Evolutionary conservation across 2,888 invertebrate genomes (phyloP).

Genomic region (Tetragonisca angustula): DNA sequence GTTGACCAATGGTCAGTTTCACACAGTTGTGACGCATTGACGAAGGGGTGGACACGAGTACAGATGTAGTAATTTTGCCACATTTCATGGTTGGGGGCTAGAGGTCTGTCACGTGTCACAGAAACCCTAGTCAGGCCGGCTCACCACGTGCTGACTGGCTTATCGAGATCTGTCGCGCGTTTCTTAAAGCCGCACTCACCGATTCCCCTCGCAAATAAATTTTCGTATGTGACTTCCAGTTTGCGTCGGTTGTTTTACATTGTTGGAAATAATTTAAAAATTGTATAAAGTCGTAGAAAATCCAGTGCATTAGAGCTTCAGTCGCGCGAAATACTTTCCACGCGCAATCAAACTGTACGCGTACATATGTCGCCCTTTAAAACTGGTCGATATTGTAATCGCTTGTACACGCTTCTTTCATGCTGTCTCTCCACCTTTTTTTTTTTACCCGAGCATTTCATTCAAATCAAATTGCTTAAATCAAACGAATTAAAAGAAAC

Average conservation of each 20-base stretch:
- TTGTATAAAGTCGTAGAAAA: neutral
- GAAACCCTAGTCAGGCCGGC: slow-evolving; percentile 27
- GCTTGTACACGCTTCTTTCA: neutral
- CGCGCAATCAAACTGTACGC: slow-evolving; percentile 26
- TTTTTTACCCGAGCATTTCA: too few relatives aligned
- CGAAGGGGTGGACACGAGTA: slow-evolving; percentile 13
- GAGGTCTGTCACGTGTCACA: slow-evolving; percentile 61
- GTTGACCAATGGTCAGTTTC: slow-evolving; percentile 65
- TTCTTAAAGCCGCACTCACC: slow-evolving; percentile 9
- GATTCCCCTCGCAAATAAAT: neutral
- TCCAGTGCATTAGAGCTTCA: neutral
- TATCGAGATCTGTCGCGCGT: slow-evolving; percentile 7
- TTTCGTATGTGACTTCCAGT: neutral
- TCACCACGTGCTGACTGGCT: slow-evolving; percentile 34
- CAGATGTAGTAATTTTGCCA: slow-evolving; percentile 37
- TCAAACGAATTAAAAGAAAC: neutral
- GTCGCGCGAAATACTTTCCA: neutral
- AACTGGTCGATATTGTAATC: slow-evolving; percentile 40
- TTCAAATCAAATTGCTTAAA: neutral
- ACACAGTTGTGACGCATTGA: slow-evolving; percentile 66
- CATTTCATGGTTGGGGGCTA: slow-evolving; percentile 36
- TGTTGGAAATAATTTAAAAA: neutral
- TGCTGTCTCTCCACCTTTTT: slow-evolving; percentile 1
- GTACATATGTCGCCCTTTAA: slow-evolving; percentile 60
- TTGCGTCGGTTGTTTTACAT: neutral